phyloP scores from a whole-genome alignment of 2,113 vertebrate genomes.

The Pteropus alecto region DNA sequence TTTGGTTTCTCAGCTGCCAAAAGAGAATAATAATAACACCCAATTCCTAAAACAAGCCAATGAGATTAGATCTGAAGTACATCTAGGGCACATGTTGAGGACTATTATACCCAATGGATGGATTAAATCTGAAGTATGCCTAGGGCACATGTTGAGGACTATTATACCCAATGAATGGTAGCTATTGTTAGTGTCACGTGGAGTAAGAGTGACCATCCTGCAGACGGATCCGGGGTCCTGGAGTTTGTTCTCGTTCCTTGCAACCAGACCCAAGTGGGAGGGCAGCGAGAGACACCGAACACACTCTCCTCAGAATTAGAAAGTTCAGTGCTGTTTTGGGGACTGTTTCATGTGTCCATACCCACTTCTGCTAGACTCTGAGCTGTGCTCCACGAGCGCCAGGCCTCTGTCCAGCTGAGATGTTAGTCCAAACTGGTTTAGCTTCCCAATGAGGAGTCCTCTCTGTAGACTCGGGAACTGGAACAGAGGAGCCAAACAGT shows the following conservation, averaged over 20 bases:
- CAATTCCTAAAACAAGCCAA: neutral
- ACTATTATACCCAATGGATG: accelerated
- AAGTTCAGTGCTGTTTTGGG: neutral
- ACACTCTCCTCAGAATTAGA: neutral
- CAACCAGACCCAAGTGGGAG: neutral
- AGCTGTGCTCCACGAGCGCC: accelerated
- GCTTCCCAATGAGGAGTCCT: neutral
- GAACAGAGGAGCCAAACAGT: neutral
- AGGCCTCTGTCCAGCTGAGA: neutral
- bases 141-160: neutral
- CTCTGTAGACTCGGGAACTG: neutral
- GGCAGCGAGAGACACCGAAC: neutral
- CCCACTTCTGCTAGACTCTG: neutral
- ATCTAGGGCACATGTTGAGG: neutral
- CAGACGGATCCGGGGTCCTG: neutral
- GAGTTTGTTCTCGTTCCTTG: too few relatives aligned
- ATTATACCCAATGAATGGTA: accelerated
- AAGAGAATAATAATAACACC: neutral
- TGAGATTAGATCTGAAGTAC: neutral
- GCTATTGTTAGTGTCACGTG: accelerated
- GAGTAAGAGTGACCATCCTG: neutral
- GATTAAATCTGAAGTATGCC: too few relatives aligned
- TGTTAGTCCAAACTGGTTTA: too few relatives aligned
- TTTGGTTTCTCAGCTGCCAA: neutral
- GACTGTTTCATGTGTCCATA: neutral